Conservation (phyloP, 2,888 invertebrate genomes). For the Lycaena phlaeas region DNA sequence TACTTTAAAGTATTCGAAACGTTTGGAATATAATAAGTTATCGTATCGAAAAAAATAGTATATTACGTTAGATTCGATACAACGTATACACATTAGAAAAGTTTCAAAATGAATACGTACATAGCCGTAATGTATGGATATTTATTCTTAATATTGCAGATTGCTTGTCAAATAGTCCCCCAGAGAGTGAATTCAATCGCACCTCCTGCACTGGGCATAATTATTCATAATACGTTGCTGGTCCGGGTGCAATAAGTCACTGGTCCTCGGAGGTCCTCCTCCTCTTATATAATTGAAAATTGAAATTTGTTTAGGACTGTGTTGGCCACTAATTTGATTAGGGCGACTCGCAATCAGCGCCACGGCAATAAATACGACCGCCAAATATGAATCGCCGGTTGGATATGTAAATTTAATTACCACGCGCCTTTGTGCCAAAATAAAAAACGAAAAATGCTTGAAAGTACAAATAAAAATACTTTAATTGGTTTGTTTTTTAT, state of each 20-base stretch:
- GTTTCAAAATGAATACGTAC: too few species aligned
- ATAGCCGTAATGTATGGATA: too few species aligned
- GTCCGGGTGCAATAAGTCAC: slow-evolving; percentile 59
- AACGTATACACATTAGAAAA: too few species aligned
- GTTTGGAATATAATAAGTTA: too few species aligned
- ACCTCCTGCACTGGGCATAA: slow-evolving; percentile 43
- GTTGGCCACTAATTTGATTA: slow-evolving; percentile 60
- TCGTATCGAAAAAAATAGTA: too few species aligned
- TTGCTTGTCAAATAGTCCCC: slow-evolving; percentile 25
- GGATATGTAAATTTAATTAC: slow-evolving; percentile 6
- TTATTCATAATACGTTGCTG: slow-evolving; percentile 64
- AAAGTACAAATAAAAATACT: too few species aligned
- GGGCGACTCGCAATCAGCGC: slow-evolving; percentile 47
- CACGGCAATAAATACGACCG: slow-evolving; percentile 58
- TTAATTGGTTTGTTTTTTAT: too few species aligned
- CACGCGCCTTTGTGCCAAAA: background rate
- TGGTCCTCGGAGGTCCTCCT: slow-evolving; percentile 47
- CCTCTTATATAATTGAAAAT: slow-evolving; percentile 65
- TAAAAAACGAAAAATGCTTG: too few species aligned
- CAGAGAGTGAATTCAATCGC: slow-evolving; percentile 42
- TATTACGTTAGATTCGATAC: too few species aligned
- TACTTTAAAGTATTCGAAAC: too few species aligned
- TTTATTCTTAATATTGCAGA: too few species aligned
- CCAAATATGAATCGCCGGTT: slow-evolving; percentile 36
- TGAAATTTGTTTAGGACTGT: slow-evolving; percentile 70